phyloP scores from a whole-genome alignment of 1,140 invertebrate species.

The Bombus superbus region DNA sequence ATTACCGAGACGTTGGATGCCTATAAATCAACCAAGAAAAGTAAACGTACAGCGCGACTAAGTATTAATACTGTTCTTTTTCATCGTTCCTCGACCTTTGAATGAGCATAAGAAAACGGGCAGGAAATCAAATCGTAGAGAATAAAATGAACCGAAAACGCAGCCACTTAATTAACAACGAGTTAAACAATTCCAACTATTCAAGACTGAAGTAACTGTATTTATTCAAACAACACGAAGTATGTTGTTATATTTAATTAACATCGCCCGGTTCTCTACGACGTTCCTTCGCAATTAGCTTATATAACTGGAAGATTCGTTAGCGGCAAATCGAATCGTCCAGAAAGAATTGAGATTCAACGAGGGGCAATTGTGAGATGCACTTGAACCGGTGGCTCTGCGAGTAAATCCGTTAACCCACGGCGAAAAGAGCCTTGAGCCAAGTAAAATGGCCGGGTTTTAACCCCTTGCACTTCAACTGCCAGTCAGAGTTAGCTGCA shows the following conservation, averaged over 20 bases:
- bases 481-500: slow-evolving; percentile 11
- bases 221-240: not conserved
- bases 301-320: slow-evolving; percentile 16
- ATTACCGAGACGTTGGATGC: not conserved
- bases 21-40: not conserved
- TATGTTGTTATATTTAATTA: slow-evolving; percentile 18
- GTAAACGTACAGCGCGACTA: not conserved
- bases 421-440: slow-evolving; percentile 17
- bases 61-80: not conserved
- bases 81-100: not conserved
- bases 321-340: slow-evolving; percentile 29
- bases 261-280: not conserved
- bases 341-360: slow-evolving; percentile 20
- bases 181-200: not conserved
- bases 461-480: not conserved
- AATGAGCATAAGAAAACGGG: not conserved
- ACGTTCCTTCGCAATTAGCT: slow-evolving; percentile 9
- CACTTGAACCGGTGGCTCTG: slow-evolving; percentile 1
- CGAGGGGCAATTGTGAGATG: slow-evolving; percentile 22
- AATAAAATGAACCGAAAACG: not conserved
- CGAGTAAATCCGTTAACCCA: slow-evolving; percentile 18
- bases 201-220: not conserved
- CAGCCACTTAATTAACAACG: not conserved
- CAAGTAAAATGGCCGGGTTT: slow-evolving; percentile 15
- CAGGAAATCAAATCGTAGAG: not conserved